Base-by-base conservation (phyloP, 2,888 invertebrate genomes). In the Autographa gamma region DNA sequence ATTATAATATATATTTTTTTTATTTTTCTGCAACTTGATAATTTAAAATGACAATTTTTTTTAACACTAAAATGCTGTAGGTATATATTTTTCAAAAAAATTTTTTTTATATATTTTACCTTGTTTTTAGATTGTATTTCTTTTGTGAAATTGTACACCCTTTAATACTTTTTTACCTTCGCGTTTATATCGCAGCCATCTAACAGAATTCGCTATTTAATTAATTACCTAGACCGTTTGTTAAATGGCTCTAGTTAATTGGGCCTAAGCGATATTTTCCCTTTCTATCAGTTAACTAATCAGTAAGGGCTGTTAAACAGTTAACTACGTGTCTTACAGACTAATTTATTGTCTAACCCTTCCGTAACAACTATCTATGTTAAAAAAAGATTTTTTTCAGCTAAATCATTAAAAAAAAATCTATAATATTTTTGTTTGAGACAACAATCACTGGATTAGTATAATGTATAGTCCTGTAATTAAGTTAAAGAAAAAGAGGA, bases 241-340 rank as follows among this genome's bases (percentile, higher is more conserved):
- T 56, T 25, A 56, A 56, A 56, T 56, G 54, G 54, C 19, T 19
- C 54, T 25, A 19, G 54, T 56, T 56, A 56, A 56, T 56, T 56
- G 54, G 54, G 54, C 54, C 19, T 56, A 56, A 56, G 54, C 25
- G 54, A 56, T 56, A 56, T 56, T 56, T 56, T 56, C 54, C 25
- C 54, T 56, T 56, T 56, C 25, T 56, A 56, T 56, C 54, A 48
- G 48, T n/a, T 48, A 56, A 56, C 54, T 56, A 25, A 56, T 56
- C 19, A 56, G 25, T 56, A 19, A 56, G 25, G 25, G 19, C 25
- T 19, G 25, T 56, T 56, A 13, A 56, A 25, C 54, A 56, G 54
- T 56, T 56, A 56, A 25, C 54, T 25, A 56, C 25, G 54, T 25
- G 25, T 56, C 54, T 56, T 25, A 19, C 54, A 25, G 54, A 25